A percentile compares a stretch with the other conserved stretches of the same genome.
These are phyloP conservation scores for Aplodontia rufa DNA, from an alignment of 2,113 vertebrate genomes.

Conservation along the genomic window DNA sequence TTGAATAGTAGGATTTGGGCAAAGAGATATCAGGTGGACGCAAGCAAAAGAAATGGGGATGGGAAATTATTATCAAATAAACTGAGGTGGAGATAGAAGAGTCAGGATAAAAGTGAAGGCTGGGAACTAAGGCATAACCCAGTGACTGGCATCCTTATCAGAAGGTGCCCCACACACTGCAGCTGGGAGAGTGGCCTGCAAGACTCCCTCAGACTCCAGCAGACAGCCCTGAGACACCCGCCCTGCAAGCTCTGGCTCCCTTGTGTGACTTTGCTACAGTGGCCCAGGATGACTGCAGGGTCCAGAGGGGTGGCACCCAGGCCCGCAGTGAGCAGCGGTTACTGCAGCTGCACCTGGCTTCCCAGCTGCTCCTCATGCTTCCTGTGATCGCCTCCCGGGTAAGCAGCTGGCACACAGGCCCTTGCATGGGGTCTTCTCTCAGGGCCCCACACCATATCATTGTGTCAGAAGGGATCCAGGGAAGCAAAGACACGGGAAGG, in stretches of 20 bases:
- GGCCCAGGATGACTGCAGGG: not conserved
- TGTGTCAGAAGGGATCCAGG: not conserved
- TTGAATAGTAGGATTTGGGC: not conserved
- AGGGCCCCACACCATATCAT: not conserved
- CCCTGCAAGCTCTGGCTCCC: not conserved
- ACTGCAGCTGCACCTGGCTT: not conserved
- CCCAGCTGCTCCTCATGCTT: not conserved
- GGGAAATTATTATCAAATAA: not conserved
- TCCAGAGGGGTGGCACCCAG: not conserved
- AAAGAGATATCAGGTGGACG: not conserved
- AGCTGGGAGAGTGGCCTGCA: no score
- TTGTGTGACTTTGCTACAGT: not conserved
- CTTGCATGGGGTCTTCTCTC: not conserved
- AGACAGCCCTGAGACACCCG: not conserved
- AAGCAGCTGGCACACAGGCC: no score
- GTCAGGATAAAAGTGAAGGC: not conserved
- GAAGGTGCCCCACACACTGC: rapidly evolving
- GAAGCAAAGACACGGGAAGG: not conserved
- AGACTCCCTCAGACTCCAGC: not conserved
- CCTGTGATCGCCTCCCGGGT: not conserved
- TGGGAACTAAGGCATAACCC: no score
- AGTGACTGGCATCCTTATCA: no score
- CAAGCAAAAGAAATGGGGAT: not conserved
- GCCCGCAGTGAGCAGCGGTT: rapidly evolving
- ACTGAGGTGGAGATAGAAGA: not conserved